These are phyloP conservation scores for Drosophila aldrichi DNA, from an alignment of 2,888 invertebrate genomes.

Conservation along the genomic window DNA sequence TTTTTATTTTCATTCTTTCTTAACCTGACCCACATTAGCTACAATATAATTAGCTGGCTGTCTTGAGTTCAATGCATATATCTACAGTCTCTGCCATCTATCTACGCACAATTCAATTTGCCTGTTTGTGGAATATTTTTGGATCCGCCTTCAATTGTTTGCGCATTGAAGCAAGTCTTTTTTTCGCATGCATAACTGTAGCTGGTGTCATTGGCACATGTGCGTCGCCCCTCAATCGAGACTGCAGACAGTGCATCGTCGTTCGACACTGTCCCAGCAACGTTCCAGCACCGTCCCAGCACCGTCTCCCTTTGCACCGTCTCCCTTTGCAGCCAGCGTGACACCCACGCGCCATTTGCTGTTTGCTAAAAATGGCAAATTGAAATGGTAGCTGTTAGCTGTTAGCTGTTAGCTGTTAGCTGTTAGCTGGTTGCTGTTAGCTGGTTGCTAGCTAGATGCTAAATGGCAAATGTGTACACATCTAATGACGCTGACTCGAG, in stretches of 20 bases:
- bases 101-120: too few relatives aligned
- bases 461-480: constrained; percentile 31
- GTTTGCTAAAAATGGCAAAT: constrained; percentile 48
- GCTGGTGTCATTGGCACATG: constrained; percentile 32
- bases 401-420: background rate
- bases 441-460: constrained; percentile 11
- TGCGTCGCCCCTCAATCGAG: constrained; percentile 18
- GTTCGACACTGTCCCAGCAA: background rate
- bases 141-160: too few relatives aligned
- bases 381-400: constrained; percentile 28
- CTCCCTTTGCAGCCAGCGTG: constrained; percentile 19
- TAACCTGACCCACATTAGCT: too few relatives aligned
- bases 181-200: background rate
- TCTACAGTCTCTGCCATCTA: too few relatives aligned
- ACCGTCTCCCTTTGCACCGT: too few relatives aligned
- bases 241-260: constrained; percentile 41
- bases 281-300: too few relatives aligned
- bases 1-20: too few relatives aligned
- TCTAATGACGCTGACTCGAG: constrained; percentile 47
- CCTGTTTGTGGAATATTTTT: too few relatives aligned
- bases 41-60: too few relatives aligned
- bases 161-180: too few relatives aligned
- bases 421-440: constrained; percentile 5
- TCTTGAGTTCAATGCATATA: too few relatives aligned
- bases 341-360: constrained; percentile 35